These are phyloP conservation scores for Rynchops niger DNA, from an alignment of 2,113 vertebrate species.

Conservation along the genomic window DNA sequence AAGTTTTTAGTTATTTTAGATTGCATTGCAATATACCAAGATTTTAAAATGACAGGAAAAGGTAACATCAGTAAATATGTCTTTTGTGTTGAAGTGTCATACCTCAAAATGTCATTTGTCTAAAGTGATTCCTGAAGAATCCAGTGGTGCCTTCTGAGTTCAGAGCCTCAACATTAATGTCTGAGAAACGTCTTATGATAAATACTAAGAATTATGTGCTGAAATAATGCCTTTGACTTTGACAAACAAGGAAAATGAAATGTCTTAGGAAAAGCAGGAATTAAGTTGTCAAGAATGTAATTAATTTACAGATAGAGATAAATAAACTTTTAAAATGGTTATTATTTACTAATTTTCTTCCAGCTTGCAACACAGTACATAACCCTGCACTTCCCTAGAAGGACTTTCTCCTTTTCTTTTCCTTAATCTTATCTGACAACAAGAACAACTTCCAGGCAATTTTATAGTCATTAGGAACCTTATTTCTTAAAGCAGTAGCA, in stretches of 20 bases:
- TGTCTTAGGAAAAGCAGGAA: neutral
- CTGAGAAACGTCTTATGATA: neutral
- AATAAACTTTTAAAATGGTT: neutral
- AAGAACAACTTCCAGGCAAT: neutral
- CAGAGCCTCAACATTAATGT: neutral
- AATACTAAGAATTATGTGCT: neutral
- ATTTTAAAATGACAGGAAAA: neutral
- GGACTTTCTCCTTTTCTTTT: neutral
- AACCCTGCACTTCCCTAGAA: neutral
- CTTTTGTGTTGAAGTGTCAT: neutral
- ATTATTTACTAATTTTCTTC: neutral
- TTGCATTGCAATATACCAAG: neutral
- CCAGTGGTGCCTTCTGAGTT: neutral
- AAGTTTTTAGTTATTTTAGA: neutral
- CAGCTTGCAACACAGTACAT: neutral
- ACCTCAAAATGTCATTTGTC: slow-evolving; percentile 3
- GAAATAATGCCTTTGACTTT: neutral
- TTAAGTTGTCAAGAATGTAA: neutral
- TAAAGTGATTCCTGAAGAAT: neutral
- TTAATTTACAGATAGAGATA: neutral
- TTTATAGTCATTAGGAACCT: neutral
- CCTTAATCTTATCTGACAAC: neutral
- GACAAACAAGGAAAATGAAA: neutral
- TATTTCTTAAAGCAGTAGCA: neutral
- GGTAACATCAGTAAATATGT: neutral